phyloP scores from a whole-genome alignment of 2,113 vertebrate species.

The Muntiacus muntjak region DNA sequence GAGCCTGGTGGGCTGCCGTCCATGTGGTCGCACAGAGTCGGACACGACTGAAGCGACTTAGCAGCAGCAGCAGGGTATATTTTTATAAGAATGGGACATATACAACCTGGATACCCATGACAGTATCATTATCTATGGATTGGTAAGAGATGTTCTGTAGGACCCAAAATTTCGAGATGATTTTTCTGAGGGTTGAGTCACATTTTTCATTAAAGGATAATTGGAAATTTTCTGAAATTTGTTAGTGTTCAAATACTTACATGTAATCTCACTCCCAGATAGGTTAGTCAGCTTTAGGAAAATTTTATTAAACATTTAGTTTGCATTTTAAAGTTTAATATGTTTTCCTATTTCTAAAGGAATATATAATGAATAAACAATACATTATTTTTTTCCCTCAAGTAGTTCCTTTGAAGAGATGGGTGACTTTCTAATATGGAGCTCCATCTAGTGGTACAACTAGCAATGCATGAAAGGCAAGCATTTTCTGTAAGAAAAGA shows the following conservation, averaged over 20 bases:
- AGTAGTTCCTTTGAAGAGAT: not conserved
- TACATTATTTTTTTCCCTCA: not conserved
- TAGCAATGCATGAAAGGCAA: not conserved
- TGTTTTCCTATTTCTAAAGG: not conserved
- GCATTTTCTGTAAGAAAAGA: not conserved
- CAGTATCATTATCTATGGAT: not conserved
- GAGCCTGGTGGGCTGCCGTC: too few relatives aligned
- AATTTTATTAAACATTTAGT: not conserved
- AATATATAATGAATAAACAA: not conserved
- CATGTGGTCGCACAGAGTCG: too few relatives aligned
- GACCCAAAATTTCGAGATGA: not conserved
- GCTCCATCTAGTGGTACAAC: slow-evolving; percentile 77
- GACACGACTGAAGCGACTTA: too few relatives aligned
- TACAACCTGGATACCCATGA: not conserved
- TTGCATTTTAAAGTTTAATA: not conserved
- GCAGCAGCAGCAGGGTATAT: not conserved
- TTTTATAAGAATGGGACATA: not conserved
- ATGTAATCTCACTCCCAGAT: not conserved
- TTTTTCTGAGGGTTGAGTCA: not conserved
- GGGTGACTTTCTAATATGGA: slow-evolving; percentile 56
- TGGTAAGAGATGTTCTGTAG: not conserved
- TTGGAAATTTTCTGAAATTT: not conserved
- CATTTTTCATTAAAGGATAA: not conserved
- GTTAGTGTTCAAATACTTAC: not conserved
- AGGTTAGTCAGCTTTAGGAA: not conserved